Percentiles rank a stretch among this genome's conserved stretches.
Evolutionary conservation across 2,797 vertebrate genomes (phyloP).

Genomic region (Notolepis coatsorum): DNA sequence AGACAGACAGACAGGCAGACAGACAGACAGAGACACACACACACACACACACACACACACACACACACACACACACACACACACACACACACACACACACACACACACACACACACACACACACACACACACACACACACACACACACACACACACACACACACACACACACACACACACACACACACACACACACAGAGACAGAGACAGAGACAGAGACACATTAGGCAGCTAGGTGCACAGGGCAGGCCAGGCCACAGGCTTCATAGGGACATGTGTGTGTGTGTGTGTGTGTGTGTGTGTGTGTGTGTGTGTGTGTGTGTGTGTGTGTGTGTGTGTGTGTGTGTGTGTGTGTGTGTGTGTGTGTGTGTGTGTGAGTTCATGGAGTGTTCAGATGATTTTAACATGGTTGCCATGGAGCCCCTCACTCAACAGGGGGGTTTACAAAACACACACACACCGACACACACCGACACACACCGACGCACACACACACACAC

Average conservation of each 20-base stretch:
- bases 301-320: constrained; percentile 35
- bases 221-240: constrained; percentile 57
- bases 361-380: constrained; percentile 37
- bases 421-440: neutral
- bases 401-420: constrained; percentile 35
- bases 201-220: constrained; percentile 20
- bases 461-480: neutral
- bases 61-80: no score
- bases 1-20: no score
- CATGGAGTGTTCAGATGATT: constrained; percentile 39
- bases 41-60: no score
- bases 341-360: constrained; percentile 41
- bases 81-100: no score
- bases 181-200: constrained; percentile 8
- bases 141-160: constrained; percentile 17
- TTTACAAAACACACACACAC: neutral
- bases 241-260: constrained; percentile 37
- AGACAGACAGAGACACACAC: constrained; percentile 39
- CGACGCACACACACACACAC: neutral
- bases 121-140: constrained; percentile 25
- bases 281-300: constrained; percentile 38
- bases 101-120: constrained; percentile 58
- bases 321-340: constrained; percentile 37
- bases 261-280: constrained; percentile 36
- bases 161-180: constrained; percentile 13